Evolutionary conservation across 2,888 invertebrate genomes (phyloP).

Genomic region (Gymnosoma rotundatum): DNA sequence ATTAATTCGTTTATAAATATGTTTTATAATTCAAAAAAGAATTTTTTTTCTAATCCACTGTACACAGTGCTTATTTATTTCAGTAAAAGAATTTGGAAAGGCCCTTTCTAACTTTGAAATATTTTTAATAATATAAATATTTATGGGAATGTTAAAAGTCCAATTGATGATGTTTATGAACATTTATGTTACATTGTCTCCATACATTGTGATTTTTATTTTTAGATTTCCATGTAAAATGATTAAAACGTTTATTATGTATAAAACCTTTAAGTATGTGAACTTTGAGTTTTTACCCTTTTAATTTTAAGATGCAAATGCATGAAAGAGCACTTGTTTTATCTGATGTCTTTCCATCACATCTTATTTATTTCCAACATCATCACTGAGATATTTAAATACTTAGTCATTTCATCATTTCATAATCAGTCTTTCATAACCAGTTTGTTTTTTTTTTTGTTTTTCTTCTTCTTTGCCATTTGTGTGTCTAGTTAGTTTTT

Average conservation of each 20-base stretch:
- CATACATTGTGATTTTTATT: slow-evolving; percentile 34
- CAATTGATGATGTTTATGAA: slow-evolving; percentile 8
- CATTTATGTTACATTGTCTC: not conserved
- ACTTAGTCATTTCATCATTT: slow-evolving; percentile 47
- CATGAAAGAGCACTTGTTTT: slow-evolving; percentile 65
- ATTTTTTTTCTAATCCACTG: too few species aligned
- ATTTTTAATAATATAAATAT: slow-evolving; percentile 43
- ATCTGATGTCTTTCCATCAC: slow-evolving; percentile 67
- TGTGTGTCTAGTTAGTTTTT: not conserved
- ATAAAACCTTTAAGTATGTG: slow-evolving; percentile 23
- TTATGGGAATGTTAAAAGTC: slow-evolving; percentile 25
- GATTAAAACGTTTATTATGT: slow-evolving; percentile 14
- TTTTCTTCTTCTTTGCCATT: slow-evolving; percentile 9
- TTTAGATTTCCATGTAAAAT: slow-evolving; percentile 61
- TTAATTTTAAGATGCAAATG: slow-evolving; percentile 59
- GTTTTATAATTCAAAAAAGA: too few species aligned
- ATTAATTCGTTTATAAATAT: too few species aligned
- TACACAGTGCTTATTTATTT: too few species aligned
- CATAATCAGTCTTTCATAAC: not conserved
- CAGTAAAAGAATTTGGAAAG: not conserved
- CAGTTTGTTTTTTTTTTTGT: too few species aligned
- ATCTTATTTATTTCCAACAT: slow-evolving; percentile 18
- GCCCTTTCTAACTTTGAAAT: slow-evolving; percentile 50
- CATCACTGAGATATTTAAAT: slow-evolving; percentile 21
- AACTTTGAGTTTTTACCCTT: slow-evolving; percentile 18